Evolutionary conservation across 2,113 vertebrate species (phyloP).

Genomic region (Phrynocephalus versicolor): DNA sequence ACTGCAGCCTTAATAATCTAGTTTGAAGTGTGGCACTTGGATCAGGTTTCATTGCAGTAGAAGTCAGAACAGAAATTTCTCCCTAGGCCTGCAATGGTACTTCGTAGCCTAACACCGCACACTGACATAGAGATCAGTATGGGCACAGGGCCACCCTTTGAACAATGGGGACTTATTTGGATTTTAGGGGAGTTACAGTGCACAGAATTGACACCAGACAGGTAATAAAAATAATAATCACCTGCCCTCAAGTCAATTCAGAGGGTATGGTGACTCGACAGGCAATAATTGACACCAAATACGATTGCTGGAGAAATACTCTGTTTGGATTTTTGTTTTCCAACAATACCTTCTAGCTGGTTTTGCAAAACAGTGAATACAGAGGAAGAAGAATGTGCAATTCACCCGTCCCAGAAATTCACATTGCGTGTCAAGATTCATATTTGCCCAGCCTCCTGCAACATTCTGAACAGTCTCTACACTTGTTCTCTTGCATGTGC

Average conservation of each 20-base stretch:
- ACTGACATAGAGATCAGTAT: not conserved
- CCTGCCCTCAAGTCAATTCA: too few species aligned
- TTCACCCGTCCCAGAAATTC: conserved; percentile 17
- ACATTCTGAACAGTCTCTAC: rapidly evolving
- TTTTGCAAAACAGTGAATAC: not conserved
- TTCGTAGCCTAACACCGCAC: not conserved
- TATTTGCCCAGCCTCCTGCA: conserved; percentile 6
- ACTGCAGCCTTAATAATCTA: too few species aligned
- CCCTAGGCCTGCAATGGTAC: not conserved
- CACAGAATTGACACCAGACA: too few species aligned
- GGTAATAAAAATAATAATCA: too few species aligned
- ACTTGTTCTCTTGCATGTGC: rapidly evolving
- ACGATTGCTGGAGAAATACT: not conserved
- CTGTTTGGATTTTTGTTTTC: conserved; percentile 1
- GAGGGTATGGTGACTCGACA: not conserved
- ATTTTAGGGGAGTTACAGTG: not conserved
- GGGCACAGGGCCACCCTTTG: not conserved
- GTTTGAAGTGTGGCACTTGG: too few species aligned
- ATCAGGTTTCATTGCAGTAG: too few species aligned
- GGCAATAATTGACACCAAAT: not conserved
- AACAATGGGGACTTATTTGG: not conserved
- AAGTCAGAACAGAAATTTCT: not conserved
- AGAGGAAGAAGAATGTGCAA: conserved; percentile 29
- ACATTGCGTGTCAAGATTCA: conserved; percentile 22
- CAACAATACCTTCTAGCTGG: conserved; percentile 19